Percentiles rank a stretch among this genome's conserved stretches.
Evolutionary conservation across 2,113 vertebrate genomes (phyloP).

Genomic region (Hyperoodon ampullatus): DNA sequence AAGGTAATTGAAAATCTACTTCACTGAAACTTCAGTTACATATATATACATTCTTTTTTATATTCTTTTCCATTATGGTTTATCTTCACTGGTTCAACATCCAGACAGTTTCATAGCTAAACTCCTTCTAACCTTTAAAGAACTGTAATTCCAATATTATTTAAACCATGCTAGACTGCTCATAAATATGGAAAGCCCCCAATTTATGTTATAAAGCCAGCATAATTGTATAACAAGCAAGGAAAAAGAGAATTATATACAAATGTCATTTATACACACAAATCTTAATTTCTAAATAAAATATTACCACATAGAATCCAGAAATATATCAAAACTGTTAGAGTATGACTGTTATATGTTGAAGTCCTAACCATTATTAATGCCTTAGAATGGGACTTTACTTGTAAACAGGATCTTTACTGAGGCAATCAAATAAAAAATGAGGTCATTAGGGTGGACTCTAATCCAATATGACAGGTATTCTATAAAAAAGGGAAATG

Average conservation of each 20-base stretch:
- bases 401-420: neutral
- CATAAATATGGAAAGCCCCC: neutral
- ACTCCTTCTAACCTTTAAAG: neutral
- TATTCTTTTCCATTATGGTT: neutral
- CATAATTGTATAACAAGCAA: neutral
- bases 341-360: neutral
- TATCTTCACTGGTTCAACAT: neutral
- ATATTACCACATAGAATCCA: neutral
- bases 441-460: neutral
- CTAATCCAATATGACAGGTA: neutral
- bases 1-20: neutral
- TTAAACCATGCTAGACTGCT: neutral
- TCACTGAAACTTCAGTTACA: neutral
- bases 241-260: neutral
- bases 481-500: neutral
- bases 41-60: neutral
- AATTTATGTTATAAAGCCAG: neutral
- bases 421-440: neutral
- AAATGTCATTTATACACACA: slow-evolving; percentile 1
- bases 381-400: neutral
- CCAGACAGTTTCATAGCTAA: neutral
- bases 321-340: neutral
- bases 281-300: slow-evolving; percentile 46
- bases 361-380: neutral
- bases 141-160: neutral